Conservation (phyloP, 2,888 invertebrate species). For the Lutraria lutraria region DNA sequence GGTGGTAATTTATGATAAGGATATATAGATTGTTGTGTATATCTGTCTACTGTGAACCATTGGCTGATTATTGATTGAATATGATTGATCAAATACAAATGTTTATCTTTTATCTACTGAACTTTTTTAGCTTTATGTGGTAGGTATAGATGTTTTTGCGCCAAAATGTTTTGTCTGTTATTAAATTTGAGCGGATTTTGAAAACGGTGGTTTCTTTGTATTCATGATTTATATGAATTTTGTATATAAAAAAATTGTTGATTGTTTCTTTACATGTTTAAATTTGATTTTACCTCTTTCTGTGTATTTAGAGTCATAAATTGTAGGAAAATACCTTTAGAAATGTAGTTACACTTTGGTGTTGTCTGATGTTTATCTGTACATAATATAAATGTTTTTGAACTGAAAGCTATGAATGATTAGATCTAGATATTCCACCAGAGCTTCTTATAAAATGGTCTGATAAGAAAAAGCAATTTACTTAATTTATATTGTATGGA, state of each 20-base stretch:
- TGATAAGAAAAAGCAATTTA: background rate
- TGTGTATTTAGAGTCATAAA: background rate
- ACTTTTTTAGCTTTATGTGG: background rate
- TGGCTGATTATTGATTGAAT: background rate
- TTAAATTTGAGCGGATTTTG: background rate
- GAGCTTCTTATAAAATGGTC: background rate
- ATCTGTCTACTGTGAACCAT: background rate
- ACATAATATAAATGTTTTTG: background rate
- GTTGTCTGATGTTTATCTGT: background rate
- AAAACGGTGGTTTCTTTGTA: background rate
- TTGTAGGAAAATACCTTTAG: background rate
- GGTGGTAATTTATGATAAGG: constrained; percentile 4
- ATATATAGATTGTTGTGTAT: background rate
- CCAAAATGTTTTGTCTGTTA: constrained; percentile 3
- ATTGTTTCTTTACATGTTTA: background rate
- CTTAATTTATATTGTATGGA: background rate
- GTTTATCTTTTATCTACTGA: constrained; percentile 1
- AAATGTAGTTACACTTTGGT: background rate
- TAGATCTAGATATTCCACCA: background rate
- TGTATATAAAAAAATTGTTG: background rate
- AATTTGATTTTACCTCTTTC: background rate
- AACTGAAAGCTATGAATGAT: background rate
- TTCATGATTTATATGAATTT: background rate
- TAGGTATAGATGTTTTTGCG: background rate
- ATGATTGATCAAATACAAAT: background rate